A percentile compares a stretch with the other conserved stretches of the same genome.
Evolutionary conservation across 2,888 invertebrate species (phyloP).

Genomic region (Tolmerus cingulatus): DNA sequence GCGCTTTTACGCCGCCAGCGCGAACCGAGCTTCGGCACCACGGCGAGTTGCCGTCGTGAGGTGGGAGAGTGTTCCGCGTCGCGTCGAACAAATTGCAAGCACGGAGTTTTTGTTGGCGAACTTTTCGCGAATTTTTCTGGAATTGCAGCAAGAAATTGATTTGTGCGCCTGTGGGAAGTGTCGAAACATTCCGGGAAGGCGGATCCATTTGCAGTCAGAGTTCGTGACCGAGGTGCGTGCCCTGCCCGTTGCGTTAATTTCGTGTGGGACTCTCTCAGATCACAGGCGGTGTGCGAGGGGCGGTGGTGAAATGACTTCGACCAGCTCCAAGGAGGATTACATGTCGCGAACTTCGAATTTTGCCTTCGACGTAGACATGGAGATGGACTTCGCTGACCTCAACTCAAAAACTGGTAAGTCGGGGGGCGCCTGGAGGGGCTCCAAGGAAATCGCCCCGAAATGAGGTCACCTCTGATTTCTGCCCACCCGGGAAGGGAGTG

Average conservation of each 20-base stretch:
- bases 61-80: background rate
- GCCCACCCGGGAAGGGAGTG: background rate
- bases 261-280: background rate
- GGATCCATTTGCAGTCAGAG: background rate
- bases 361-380: constrained; percentile 63
- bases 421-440: background rate
- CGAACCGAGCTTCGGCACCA: background rate
- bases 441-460: background rate
- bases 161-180: background rate
- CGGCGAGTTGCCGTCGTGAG: background rate
- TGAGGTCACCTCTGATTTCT: constrained; percentile 11
- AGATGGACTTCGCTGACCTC: constrained; percentile 55
- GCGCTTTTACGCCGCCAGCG: constrained; percentile 7
- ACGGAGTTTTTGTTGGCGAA: background rate
- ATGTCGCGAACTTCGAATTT: constrained; percentile 56
- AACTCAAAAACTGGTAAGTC: constrained; percentile 18
- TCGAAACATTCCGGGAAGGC: background rate
- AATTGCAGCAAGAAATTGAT: background rate
- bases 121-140: constrained; percentile 1
- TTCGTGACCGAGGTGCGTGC: background rate
- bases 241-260: background rate
- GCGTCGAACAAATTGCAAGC: background rate
- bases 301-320: background rate
- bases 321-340: background rate
- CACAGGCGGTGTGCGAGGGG: background rate